Percentiles rank a stretch among this genome's conserved stretches.
Conservation (phyloP, 2,888 invertebrate species). For the Chydorus sphaericus region DNA sequence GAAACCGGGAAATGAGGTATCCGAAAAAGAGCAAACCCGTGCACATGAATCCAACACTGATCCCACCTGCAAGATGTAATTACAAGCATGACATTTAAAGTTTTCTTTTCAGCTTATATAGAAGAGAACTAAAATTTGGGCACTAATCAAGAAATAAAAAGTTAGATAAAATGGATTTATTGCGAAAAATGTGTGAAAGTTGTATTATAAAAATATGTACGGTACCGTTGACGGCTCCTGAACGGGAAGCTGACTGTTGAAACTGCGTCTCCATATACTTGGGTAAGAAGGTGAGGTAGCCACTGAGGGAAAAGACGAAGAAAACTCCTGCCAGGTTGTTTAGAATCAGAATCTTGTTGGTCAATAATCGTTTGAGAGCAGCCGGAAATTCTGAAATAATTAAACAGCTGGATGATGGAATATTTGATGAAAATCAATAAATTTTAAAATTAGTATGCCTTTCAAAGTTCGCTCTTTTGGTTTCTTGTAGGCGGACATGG, state of each 20-base stretch:
- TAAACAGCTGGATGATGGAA: background rate
- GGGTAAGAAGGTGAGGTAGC: slow-evolving; percentile 53
- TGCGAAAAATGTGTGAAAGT: background rate
- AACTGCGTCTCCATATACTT: slow-evolving; percentile 63
- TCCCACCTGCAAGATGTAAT: too few relatives aligned
- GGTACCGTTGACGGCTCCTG: slow-evolving; percentile 50
- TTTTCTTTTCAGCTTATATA: too few relatives aligned
- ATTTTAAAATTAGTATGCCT: background rate
- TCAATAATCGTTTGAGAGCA: slow-evolving; percentile 42
- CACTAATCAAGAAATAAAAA: too few relatives aligned
- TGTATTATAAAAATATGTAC: background rate
- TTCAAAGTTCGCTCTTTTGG: slow-evolving; percentile 5
- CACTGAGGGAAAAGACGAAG: slow-evolving; percentile 36
- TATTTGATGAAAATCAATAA: background rate
- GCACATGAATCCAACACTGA: slow-evolving; percentile 31
- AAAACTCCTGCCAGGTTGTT: slow-evolving; percentile 50
- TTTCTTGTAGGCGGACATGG: too few relatives aligned
- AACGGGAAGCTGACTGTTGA: slow-evolving; percentile 45
- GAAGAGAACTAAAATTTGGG: background rate
- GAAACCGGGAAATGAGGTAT: slow-evolving; percentile 41
- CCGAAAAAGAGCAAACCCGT: slow-evolving; percentile 44
- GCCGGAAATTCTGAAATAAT: slow-evolving; percentile 36
- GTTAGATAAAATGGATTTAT: background rate
- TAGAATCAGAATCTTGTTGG: slow-evolving; percentile 47
- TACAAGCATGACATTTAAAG: too few relatives aligned